Base-by-base conservation (phyloP, 1,140 invertebrate species). In the Holotrichia oblita region DNA sequence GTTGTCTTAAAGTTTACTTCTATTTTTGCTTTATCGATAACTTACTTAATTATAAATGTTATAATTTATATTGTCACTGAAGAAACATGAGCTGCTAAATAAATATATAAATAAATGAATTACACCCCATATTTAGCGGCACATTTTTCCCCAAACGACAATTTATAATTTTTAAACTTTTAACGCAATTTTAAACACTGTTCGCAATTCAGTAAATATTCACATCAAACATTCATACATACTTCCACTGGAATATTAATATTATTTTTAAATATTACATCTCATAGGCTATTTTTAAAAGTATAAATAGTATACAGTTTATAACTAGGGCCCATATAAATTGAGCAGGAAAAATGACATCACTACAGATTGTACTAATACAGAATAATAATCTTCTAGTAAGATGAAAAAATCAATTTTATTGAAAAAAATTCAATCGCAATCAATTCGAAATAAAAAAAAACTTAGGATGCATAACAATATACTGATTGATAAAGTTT, bases 211-310 rank as follows among this genome's bases (percentile, higher is more conserved):
- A n/a, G n/a, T 14, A n/a, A 48, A 48, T 48, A n/a, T 48, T 48
- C n/a, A 48, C 44, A 48, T n/a, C 44, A 48, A 14, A 48, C n/a
- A 12, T 48, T 48, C 3, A 48, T 48, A 48, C 1, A 48, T 48
- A 48, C n/a, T 48, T 48, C n/a, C 44, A 48, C 10, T 12, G 44
- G 44, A 48, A 48, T 48, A 48, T 48, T 64, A 27, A 64, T 64
- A 64, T 64, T 64, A 64, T 64, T 22, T 64, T 64, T 20, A 64
- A 64, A 20, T 7, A 64, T 22, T 64, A 64, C 61, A 4, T 64
- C 10, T 6, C 61, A 64, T 64, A 64, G 61, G 17, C 24, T 64
- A 27, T 17, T 22, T 59, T 64, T 22, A 64, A 22, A 64, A 24
- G 17, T 64, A 17, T 17, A 22, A 7, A 64, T 20, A 64, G 61